Percentiles rank a stretch among this genome's conserved stretches.
These are phyloP conservation scores for Ciconia nigra DNA, from an alignment of 2,797 vertebrate species.

Conservation along the genomic window DNA sequence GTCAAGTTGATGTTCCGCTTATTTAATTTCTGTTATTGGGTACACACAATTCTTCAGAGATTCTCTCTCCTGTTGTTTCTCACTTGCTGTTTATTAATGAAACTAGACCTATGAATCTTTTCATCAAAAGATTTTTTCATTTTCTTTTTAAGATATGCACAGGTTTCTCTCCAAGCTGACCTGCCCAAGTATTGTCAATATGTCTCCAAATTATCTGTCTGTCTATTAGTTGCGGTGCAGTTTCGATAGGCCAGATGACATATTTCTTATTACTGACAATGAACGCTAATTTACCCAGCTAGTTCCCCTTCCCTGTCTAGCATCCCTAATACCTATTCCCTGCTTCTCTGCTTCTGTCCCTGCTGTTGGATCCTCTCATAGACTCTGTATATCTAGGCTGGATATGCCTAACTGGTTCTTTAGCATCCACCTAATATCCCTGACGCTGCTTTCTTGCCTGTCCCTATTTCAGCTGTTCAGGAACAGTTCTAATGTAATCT, in stretches of 20 bases:
- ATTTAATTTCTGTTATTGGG: neutral
- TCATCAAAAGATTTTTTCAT: neutral
- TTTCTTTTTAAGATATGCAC: neutral
- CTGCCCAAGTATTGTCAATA: neutral
- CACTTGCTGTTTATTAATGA: neutral
- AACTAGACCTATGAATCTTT: neutral
- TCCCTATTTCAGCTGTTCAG: neutral
- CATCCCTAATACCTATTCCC: neutral
- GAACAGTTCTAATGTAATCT: neutral
- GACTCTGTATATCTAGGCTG: neutral
- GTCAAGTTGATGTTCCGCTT: neutral
- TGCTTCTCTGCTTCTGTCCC: neutral
- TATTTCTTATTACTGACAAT: neutral
- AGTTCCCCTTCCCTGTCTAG: neutral
- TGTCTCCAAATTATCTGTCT: neutral
- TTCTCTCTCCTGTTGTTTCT: neutral
- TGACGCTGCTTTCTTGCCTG: neutral
- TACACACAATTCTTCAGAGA: neutral
- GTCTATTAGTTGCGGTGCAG: neutral
- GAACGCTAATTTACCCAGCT: neutral
- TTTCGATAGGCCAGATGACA: neutral
- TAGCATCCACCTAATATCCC: neutral
- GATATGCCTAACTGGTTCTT: neutral
- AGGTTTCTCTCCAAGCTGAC: neutral
- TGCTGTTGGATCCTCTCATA: neutral